Base-by-base conservation (phyloP, 2,888 invertebrate species). In the Meteorus colon region DNA sequence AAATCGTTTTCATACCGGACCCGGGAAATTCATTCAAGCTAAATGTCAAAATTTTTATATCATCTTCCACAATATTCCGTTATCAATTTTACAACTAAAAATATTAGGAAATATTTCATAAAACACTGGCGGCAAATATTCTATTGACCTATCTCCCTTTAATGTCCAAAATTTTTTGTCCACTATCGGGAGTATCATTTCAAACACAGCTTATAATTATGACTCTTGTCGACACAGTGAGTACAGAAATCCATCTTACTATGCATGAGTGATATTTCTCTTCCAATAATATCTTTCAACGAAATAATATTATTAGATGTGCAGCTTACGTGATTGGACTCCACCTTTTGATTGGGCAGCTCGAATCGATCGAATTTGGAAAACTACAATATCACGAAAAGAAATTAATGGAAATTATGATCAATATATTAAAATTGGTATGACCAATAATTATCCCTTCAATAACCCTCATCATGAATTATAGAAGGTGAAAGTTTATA, bases 221-320 rank as follows among this genome's bases (percentile, higher is more conserved):
- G 85, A 86, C 84, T 74, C 68, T 83, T 4, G 60, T 86, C n/a
- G 87, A 86, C 67, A 73, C 86, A 84, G 88, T 87, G 80, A 86
- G 80, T 70, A 24, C 63, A n/a, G 3, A 24, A 29, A 37, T 24
- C 37, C 6, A 41, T 27, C 55, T 34, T 6, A 12, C 0, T 1
- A 41, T 41, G 41, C 2, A 12, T 41, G 8, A 12, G 41, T 12
- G 12, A 41, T 12, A 41, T 12, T 12, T 41, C 1, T 41, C 2
- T 0, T 48, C 45, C 45, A 55, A 3, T 27, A 60, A 60, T 65
- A 29, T 31, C 27, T 51, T 63, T 63, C 63, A 16, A 31, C 63
- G 66, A 60, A 5, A 8, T 48, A 10, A 29, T 48, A 65, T 60
- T n/a, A 62, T 34, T 31, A 88, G 88, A 78, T 82, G 10, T 81